Conservation (phyloP, 2,113 vertebrate genomes). For the Corythoichthys haematopterus region DNA sequence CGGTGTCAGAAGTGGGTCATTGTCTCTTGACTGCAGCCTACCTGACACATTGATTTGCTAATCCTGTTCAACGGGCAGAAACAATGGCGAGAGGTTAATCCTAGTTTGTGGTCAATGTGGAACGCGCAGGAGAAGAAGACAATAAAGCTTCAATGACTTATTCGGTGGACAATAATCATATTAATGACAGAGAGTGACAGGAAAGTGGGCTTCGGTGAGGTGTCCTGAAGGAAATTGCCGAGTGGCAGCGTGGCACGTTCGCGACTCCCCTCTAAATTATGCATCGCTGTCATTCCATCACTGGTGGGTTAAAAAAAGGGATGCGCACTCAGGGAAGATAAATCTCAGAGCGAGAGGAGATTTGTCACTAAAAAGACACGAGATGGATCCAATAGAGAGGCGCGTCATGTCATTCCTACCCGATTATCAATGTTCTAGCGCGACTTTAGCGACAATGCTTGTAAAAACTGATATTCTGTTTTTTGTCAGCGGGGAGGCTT, state of each 20-base stretch:
- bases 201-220: slow-evolving; percentile 17
- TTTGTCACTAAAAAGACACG: slow-evolving; percentile 50
- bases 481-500: background rate
- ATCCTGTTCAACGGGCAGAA: slow-evolving; percentile 78
- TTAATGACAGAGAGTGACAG: background rate
- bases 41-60: slow-evolving; percentile 80
- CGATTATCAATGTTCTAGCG: slow-evolving; percentile 30
- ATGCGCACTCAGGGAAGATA: slow-evolving; percentile 60
- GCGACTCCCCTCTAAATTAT: slow-evolving; percentile 66
- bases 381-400: slow-evolving; percentile 46
- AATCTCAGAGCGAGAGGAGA: slow-evolving; percentile 54
- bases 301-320: slow-evolving; percentile 59
- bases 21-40: slow-evolving; percentile 75
- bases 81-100: slow-evolving; percentile 73
- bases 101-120: slow-evolving; percentile 64
- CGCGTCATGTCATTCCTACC: slow-evolving; percentile 49
- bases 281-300: slow-evolving; percentile 71
- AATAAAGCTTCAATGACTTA: slow-evolving; percentile 33
- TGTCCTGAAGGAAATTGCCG: slow-evolving; percentile 39
- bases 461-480: background rate
- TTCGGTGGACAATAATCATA: slow-evolving; percentile 28
- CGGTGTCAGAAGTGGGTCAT: slow-evolving; percentile 75
- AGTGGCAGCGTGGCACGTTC: slow-evolving; percentile 48
- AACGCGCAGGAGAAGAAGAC: slow-evolving; percentile 23
- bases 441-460: background rate